Conservation (phyloP, 2,113 vertebrate species). For the Acanthisitta chloris region DNA sequence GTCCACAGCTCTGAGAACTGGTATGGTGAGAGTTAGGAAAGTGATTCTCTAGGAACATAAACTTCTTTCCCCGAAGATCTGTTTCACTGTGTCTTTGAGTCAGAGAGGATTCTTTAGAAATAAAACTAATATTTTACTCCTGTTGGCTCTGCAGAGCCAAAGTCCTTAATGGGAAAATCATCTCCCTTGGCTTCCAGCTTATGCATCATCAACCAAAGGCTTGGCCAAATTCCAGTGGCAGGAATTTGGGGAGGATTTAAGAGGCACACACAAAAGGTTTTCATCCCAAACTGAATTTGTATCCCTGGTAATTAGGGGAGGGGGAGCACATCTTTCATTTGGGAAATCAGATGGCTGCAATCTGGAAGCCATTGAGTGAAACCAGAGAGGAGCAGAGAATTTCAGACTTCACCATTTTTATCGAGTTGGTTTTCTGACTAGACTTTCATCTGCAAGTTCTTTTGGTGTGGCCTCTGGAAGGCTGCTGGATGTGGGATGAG, state of each 20-base stretch:
- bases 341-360: not conserved
- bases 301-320: not conserved
- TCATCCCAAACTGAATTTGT: not conserved
- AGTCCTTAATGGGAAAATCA: conserved; percentile 7
- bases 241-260: not conserved
- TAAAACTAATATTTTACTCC: conserved; percentile 32
- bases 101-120: not conserved
- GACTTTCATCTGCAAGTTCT: not conserved
- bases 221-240: not conserved
- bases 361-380: not conserved
- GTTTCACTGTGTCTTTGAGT: not conserved
- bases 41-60: not conserved
- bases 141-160: conserved; percentile 7
- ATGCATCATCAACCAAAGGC: conserved; percentile 6
- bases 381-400: not conserved
- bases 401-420: not conserved
- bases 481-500: not conserved
- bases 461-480: not conserved
- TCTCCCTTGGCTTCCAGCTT: not conserved
- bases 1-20: not conserved
- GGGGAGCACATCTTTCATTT: not conserved
- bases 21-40: not conserved
- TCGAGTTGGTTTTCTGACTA: not conserved
- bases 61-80: not conserved
- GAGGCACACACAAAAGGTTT: not conserved